Conservation (phyloP, 2,113 vertebrate species). For the Cephalopholis sonnerati region DNA sequence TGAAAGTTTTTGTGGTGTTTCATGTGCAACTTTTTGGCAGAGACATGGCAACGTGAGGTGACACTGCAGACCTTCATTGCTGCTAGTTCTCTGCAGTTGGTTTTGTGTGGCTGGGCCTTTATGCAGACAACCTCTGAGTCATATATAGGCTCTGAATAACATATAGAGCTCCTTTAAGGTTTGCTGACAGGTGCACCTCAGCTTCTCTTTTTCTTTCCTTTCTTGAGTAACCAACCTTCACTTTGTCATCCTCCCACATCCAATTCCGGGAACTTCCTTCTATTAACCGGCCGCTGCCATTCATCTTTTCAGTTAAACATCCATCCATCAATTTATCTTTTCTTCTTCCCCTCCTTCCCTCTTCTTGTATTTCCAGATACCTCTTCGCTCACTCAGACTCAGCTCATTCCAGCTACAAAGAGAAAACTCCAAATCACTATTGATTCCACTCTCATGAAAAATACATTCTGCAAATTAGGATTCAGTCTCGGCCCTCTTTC, state of each 20-base stretch:
- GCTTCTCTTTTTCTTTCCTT: background rate
- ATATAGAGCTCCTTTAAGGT: background rate
- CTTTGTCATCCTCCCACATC: slow-evolving; percentile 32
- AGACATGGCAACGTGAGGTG: no score
- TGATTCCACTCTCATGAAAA: slow-evolving; percentile 77
- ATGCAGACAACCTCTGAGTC: no score
- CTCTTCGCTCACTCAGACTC: slow-evolving; percentile 30
- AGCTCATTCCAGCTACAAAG: slow-evolving; percentile 62
- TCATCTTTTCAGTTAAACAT: slow-evolving; percentile 59
- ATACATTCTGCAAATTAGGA: slow-evolving; percentile 74
- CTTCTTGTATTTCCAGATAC: slow-evolving; percentile 58
- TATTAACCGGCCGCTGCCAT: slow-evolving; percentile 51
- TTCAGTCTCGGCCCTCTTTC: slow-evolving; percentile 57
- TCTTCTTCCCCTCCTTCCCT: slow-evolving; percentile 25
- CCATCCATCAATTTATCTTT: slow-evolving; percentile 55
- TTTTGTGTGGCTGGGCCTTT: no score
- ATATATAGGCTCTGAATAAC: no score
- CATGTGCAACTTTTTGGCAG: no score
- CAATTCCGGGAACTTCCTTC: slow-evolving; percentile 44
- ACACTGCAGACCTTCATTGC: no score
- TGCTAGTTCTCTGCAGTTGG: no score
- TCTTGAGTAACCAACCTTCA: background rate
- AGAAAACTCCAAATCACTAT: slow-evolving; percentile 77
- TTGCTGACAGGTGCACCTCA: slow-evolving; percentile 5
- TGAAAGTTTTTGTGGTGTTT: no score